Percentiles rank a stretch among this genome's conserved stretches.
Evolutionary conservation across 2,797 vertebrate species (phyloP).

Genomic region (Paratrypauchen microcephalus): DNA sequence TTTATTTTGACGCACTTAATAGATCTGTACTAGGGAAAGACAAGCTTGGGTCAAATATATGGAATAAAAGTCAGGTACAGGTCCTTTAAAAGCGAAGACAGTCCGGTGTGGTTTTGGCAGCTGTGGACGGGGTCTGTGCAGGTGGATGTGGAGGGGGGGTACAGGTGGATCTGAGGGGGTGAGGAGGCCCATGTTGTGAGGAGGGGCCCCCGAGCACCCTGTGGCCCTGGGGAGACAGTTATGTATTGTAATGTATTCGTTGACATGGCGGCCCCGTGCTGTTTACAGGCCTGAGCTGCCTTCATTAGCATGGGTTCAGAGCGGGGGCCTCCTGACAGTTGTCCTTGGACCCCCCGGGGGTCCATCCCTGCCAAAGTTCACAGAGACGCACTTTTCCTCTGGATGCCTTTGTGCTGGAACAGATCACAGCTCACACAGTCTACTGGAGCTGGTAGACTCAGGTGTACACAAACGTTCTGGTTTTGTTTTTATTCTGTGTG

Average conservation of each 20-base stretch:
- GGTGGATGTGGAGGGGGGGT: slow-evolving; percentile 45
- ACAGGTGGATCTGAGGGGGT: slow-evolving; percentile 57
- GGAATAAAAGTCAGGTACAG: too few species aligned
- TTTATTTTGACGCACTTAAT: not conserved
- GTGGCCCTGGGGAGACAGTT: slow-evolving; percentile 78
- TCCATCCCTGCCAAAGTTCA: slow-evolving; percentile 77
- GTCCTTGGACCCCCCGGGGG: slow-evolving; percentile 80
- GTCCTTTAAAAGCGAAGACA: not conserved
- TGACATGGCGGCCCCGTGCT: slow-evolving; percentile 79
- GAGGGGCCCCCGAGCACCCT: slow-evolving; percentile 58
- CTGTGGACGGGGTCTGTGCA: slow-evolving; percentile 47
- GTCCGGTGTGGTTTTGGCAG: not conserved
- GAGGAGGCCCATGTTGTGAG: slow-evolving; percentile 19
- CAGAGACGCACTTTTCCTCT: slow-evolving; percentile 48
- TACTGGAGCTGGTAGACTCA: slow-evolving; percentile 25
- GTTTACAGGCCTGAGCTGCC: slow-evolving; percentile 81
- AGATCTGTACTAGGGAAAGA: too few species aligned
- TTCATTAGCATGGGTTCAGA: slow-evolving; percentile 84
- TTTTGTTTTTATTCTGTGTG: not conserved
- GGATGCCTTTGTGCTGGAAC: slow-evolving; percentile 70
- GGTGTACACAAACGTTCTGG: not conserved
- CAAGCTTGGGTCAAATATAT: too few species aligned
- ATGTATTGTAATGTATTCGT: slow-evolving; percentile 86
- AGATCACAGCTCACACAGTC: slow-evolving; percentile 57
- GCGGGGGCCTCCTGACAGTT: slow-evolving; percentile 78